Base-by-base conservation (phyloP, 1,140 invertebrate genomes). In the Trichogramma pretiosum region DNA sequence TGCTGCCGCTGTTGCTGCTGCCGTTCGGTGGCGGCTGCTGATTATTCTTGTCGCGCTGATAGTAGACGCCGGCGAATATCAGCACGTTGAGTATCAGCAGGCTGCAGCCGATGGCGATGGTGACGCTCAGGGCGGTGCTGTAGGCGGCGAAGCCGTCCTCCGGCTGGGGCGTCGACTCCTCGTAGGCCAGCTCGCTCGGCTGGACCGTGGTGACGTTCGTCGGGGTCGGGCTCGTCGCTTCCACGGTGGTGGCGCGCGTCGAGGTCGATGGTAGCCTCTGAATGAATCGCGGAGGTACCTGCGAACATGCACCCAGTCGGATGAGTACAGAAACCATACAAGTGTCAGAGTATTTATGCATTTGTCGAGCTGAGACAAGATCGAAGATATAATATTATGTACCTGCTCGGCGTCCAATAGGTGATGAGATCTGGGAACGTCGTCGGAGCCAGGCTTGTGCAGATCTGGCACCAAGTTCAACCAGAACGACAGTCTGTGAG, bases 401-500 rank as follows among this genome's bases (percentile, higher is more conserved):
- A 70, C 65, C 60, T 84, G 67, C 71, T 87, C 84, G 50, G 89
- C 80, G 24, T 86, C 80, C 1, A 96, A 74, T 46, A 90, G 80
- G 70, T 95, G 91, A 69, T 93, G 89, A 0, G 85, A 83, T 30
- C 79, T 77, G 7, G 86, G 87, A 16, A 90, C 87, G 60, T 89
- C 88, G 52, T 88, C 85, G 13, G 84, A 80, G 1, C 87, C 87
- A 1, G 87, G 87, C 59, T 85, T 81, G 61, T 98, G 93, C n/a
- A 98, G 77, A 64, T 94, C 91, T 3, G 94, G 94, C 32, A 98
- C 89, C 16, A 98, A 74, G 59, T 94, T 90, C 23, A 93, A 67
- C 95, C 95, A 98, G 67, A 98, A 93, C 1, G 92, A 95, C n/a
- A 97, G 74, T 41, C 89, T 82, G 64, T 74, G 90, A 5, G 92